phyloP scores from a whole-genome alignment of 2,113 vertebrate species.

The Nicator chloris region DNA sequence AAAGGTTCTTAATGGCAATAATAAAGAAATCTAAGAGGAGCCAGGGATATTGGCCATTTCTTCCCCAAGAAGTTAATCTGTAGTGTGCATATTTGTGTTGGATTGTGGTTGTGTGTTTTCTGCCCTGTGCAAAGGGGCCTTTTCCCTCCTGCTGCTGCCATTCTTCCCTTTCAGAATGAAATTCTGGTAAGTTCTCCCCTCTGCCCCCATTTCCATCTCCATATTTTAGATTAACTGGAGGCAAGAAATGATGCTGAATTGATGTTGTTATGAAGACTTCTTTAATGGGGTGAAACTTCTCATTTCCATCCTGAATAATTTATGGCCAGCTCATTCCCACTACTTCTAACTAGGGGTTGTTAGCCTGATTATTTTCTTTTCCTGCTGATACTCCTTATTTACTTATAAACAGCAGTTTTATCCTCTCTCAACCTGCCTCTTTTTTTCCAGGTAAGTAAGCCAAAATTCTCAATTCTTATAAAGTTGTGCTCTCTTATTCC shows the following conservation, averaged over 20 bases:
- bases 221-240: neutral
- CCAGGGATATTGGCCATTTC: neutral
- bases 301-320: slow-evolving; percentile 33
- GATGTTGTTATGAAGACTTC: neutral
- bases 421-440: neutral
- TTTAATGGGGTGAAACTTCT: neutral
- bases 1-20: neutral
- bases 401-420: neutral
- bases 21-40: neutral
- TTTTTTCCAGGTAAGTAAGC: neutral
- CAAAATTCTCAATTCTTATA: neutral
- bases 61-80: neutral
- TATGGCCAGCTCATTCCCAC: neutral
- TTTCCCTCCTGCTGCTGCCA: neutral
- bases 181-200: neutral
- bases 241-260: neutral
- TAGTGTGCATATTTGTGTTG: neutral
- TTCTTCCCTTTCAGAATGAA: neutral
- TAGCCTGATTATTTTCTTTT: slow-evolving; percentile 20
- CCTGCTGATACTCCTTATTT: neutral
- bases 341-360: neutral
- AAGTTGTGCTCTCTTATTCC: neutral
- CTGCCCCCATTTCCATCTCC: neutral
- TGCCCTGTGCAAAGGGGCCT: neutral
- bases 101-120: neutral